A percentile compares a stretch with the other conserved stretches of the same genome.
phyloP scores from a whole-genome alignment of 2,113 vertebrate species.

The Entelurus aequoreus region DNA sequence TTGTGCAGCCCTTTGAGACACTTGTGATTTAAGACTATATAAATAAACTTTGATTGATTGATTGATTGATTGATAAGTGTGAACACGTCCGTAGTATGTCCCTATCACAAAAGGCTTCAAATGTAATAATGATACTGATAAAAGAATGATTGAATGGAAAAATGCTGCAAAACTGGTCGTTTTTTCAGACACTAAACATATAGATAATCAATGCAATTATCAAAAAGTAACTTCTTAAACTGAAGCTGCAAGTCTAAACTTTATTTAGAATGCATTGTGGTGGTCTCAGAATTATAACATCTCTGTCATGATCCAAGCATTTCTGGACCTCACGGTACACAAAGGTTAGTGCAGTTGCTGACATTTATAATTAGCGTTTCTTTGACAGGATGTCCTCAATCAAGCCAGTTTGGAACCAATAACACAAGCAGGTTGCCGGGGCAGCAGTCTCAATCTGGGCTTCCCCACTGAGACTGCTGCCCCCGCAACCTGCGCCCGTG shows the following conservation, averaged over 20 bases:
- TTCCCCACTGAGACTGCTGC: too few species aligned
- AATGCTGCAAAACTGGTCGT: too few species aligned
- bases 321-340: not conserved
- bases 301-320: not conserved
- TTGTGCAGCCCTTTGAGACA: too few species aligned
- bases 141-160: not conserved
- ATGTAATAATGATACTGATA: not conserved
- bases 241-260: not conserved
- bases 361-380: slow-evolving; percentile 17
- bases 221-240: not conserved
- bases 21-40: too few species aligned
- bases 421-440: not conserved
- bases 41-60: too few species aligned
- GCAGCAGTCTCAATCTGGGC: too few species aligned
- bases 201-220: not conserved
- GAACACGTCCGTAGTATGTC: not conserved
- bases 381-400: slow-evolving; percentile 20
- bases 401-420: slow-evolving; percentile 9
- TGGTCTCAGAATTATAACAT: not conserved
- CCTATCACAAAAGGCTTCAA: not conserved
- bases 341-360: not conserved
- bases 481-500: too few species aligned
- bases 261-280: not conserved
- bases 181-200: not conserved
- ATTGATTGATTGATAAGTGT: too few species aligned